Evolutionary conservation across 2,113 vertebrate genomes (phyloP).

Genomic region (Globicephala melas): DNA sequence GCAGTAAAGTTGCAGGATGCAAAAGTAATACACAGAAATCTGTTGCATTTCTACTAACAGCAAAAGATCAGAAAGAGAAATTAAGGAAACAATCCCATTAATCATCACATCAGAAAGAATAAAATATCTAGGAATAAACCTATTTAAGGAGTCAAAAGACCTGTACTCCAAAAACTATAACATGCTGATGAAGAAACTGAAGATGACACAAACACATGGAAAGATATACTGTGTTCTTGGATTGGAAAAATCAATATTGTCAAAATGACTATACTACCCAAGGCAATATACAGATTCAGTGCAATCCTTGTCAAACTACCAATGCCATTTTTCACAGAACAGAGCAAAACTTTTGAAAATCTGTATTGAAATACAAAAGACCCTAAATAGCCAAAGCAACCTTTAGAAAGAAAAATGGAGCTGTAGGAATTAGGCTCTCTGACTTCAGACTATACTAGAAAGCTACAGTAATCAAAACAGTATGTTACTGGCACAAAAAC

Average conservation of each 20-base stretch:
- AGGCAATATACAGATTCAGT: neutral
- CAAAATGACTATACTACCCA: neutral
- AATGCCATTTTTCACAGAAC: neutral
- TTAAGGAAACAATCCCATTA: neutral
- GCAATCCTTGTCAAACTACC: neutral
- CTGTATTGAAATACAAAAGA: neutral
- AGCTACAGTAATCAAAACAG: too few species aligned
- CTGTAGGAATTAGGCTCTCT: too few species aligned
- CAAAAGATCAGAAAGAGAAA: neutral
- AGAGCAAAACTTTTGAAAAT: neutral
- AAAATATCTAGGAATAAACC: neutral
- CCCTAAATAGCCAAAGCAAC: neutral
- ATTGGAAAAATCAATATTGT: neutral
- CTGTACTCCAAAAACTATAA: neutral
- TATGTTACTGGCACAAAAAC: too few species aligned
- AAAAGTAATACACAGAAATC: neutral
- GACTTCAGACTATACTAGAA: too few species aligned
- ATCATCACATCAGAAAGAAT: neutral
- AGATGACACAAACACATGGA: neutral
- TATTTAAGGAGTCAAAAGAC: neutral
- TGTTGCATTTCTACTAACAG: neutral
- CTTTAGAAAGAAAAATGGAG: too few species aligned
- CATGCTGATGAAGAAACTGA: neutral
- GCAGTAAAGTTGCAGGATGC: neutral
- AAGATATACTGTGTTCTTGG: neutral